Percentiles rank a stretch among this genome's conserved stretches.
Evolutionary conservation across 2,888 invertebrate genomes (phyloP).

Genomic region (Pinctada fucata): DNA sequence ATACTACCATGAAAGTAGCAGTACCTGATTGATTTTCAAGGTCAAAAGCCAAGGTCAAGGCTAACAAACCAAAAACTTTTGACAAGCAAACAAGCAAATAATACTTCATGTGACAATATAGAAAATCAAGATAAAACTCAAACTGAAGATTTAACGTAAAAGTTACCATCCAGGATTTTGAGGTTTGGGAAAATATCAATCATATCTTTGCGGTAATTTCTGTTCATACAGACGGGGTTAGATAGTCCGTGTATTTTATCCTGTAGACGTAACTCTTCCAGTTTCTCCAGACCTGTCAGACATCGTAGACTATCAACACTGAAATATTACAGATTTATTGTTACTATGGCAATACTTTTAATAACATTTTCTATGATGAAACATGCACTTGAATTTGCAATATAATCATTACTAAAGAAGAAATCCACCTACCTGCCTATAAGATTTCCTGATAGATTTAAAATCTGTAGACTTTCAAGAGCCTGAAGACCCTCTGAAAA

Average conservation of each 20-base stretch:
- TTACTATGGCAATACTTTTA: too few species aligned
- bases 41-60: too few species aligned
- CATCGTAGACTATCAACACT: slow-evolving; percentile 64
- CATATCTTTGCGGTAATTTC: slow-evolving; percentile 59
- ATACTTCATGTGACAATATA: too few species aligned
- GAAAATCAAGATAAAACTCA: background rate
- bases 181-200: slow-evolving; percentile 62
- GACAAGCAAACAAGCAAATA: too few species aligned
- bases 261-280: slow-evolving; percentile 62
- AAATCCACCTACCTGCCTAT: slow-evolving; percentile 61
- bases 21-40: too few species aligned
- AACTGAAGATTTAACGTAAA: background rate
- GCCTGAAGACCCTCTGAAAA: slow-evolving; percentile 66
- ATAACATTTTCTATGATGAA: too few species aligned
- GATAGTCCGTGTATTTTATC: slow-evolving; percentile 59
- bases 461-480: slow-evolving; percentile 64
- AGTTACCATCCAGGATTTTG: slow-evolving; percentile 65
- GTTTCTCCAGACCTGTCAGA: slow-evolving; percentile 63
- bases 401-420: too few species aligned
- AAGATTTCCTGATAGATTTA: slow-evolving; percentile 70
- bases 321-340: slow-evolving; percentile 10
- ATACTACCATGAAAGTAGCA: too few species aligned
- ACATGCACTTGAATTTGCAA: background rate
- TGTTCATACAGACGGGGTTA: slow-evolving; percentile 70
- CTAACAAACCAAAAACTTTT: too few species aligned